Evolutionary conservation across 2,113 vertebrate species (phyloP).

Genomic region (Calidris pygmaea): DNA sequence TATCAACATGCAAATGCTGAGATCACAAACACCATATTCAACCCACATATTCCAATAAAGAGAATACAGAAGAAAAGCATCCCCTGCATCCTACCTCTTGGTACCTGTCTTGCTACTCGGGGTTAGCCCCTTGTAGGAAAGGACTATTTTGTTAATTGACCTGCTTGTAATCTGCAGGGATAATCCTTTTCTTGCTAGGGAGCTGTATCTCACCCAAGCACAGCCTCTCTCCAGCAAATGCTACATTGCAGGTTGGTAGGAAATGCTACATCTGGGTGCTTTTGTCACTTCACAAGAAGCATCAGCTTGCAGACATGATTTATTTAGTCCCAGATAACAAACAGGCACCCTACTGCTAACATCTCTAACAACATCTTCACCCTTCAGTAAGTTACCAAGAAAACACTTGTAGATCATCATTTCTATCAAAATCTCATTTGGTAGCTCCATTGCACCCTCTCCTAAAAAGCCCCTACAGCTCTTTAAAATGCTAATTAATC

Average conservation of each 20-base stretch:
- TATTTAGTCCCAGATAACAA: not conserved
- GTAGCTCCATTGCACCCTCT: not conserved
- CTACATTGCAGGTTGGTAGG: not conserved
- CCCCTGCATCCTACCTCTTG: not conserved
- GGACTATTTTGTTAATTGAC: not conserved
- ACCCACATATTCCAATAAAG: not conserved
- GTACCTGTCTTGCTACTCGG: rapidly evolving
- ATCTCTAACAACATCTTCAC: not conserved
- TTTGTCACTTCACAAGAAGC: conserved; percentile 13
- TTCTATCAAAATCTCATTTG: not conserved
- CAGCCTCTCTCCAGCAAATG: not conserved
- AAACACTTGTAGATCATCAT: not conserved
- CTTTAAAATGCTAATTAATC: conserved; percentile 16
- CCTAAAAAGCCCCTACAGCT: not conserved
- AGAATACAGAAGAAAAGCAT: not conserved
- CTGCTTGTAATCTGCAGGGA: not conserved
- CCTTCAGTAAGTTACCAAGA: not conserved
- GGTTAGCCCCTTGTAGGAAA: not conserved
- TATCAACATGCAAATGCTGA: not conserved
- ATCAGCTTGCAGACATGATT: not conserved
- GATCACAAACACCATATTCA: not conserved
- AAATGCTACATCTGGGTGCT: not conserved
- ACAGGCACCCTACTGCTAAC: not conserved
- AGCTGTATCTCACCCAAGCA: not conserved
- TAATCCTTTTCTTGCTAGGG: not conserved